Conservation (phyloP, 2,888 invertebrate genomes). For the Colostygia pectinataria region DNA sequence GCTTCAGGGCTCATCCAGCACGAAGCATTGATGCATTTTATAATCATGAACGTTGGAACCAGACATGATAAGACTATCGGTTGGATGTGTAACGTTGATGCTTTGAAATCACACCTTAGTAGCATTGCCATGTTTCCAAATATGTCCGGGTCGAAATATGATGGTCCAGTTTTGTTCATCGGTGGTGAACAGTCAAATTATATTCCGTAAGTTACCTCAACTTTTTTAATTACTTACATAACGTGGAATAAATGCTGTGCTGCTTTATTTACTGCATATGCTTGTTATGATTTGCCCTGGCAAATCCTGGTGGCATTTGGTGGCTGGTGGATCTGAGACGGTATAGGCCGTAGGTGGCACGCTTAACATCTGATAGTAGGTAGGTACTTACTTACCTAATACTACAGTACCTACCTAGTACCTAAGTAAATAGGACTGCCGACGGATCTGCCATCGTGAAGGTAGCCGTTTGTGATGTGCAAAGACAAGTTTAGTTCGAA, state of each 20-base stretch:
- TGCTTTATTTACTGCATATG: no score
- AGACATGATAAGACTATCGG: slow-evolving; percentile 44
- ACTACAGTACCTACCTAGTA: no score
- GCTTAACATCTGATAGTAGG: no score
- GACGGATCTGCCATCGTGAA: no score
- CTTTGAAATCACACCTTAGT: slow-evolving; percentile 43
- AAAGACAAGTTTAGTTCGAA: no score
- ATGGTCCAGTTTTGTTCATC: slow-evolving; percentile 59
- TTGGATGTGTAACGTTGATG: slow-evolving; percentile 59
- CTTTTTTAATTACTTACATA: no score
- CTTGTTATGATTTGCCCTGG: no score
- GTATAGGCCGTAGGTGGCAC: no score
- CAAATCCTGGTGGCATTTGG: background rate
- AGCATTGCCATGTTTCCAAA: slow-evolving; percentile 57
- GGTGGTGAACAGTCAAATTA: slow-evolving; percentile 59
- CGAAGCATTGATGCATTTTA: slow-evolving; percentile 41
- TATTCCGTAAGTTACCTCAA: slow-evolving; percentile 65
- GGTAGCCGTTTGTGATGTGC: no score
- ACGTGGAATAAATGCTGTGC: no score
- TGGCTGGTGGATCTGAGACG: background rate
- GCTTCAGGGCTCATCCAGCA: slow-evolving; percentile 42
- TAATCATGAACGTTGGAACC: slow-evolving; percentile 56
- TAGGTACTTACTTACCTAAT: no score
- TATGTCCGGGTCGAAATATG: slow-evolving; percentile 44
- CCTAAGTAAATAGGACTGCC: no score